phyloP scores from a whole-genome alignment of 2,113 vertebrate species.

The Lontra canadensis region DNA sequence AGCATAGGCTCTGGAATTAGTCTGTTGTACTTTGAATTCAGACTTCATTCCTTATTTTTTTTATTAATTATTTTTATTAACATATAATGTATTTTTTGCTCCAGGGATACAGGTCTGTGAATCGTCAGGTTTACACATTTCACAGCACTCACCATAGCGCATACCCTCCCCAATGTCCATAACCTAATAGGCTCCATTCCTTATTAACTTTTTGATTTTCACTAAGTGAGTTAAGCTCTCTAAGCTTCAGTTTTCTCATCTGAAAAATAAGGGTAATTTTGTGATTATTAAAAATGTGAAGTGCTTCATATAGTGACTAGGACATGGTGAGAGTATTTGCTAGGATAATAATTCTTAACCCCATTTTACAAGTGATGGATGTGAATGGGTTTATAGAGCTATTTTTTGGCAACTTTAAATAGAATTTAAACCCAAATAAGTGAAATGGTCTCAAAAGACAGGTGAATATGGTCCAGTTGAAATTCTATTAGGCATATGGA shows the following conservation, averaged over 20 bases:
- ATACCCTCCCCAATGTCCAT: too few species aligned
- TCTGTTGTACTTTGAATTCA: background rate
- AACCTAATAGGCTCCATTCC: background rate
- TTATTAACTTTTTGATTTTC: background rate
- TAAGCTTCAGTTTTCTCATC: background rate
- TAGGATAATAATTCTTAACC: conserved; percentile 1
- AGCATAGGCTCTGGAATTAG: background rate
- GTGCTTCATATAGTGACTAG: background rate
- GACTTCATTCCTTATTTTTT: background rate
- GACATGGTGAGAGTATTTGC: background rate
- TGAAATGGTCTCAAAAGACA: background rate
- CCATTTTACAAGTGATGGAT: background rate
- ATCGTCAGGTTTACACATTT: too few species aligned
- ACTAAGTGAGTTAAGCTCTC: background rate
- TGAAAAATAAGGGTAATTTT: conserved; percentile 17
- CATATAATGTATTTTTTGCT: too few species aligned
- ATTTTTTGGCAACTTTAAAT: background rate
- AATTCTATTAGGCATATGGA: background rate
- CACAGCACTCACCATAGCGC: too few species aligned
- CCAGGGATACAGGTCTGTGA: too few species aligned
- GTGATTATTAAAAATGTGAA: conserved; percentile 23
- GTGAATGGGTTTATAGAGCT: conserved; percentile 28
- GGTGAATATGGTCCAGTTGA: background rate
- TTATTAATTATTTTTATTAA: too few species aligned
- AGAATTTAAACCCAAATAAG: background rate